Evolutionary conservation across 2,797 vertebrate genomes (phyloP), one percentile per base, ranked within the genome.

Genomic region (Enteromius anoplus): DNA sequence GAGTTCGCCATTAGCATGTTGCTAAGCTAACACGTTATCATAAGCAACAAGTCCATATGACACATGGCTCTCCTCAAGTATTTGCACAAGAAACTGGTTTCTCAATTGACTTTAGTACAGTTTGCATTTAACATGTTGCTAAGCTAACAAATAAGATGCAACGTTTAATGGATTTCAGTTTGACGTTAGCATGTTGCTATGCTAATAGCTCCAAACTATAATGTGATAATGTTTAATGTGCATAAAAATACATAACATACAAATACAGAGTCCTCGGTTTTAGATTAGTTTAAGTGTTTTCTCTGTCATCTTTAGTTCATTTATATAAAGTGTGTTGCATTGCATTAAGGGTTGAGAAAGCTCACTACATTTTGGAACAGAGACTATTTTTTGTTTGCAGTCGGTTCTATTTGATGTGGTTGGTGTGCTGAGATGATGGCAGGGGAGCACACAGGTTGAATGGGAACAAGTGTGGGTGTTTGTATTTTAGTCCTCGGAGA

Each of bases 351-450:
- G 51, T 70, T 12, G 7, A 65, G 58, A 42, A 60, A 65, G 58
- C 70, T 51, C 32, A 73, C 58, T 73, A 73, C n/a, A 32, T 73
- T 73, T 81, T 73, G 29, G 42, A 81, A 65, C 70, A 65, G 40
- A 84, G 81, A 78, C 86, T 82, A 11, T 42, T 42, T 11, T 51
- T 51, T 47, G 32, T 40, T 32, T 40, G 42, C 14, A 49, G 23
- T 9, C 9, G 7, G 51, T 58, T 58, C 19, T 40, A 21, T 47
- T 77, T 75, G 5, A 81, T 55, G 47, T 55, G n/a, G 70, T 81
- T 40, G 73, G 55, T 45, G 32, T 82, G 80, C 86, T 86, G 65
- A 87, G 89, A 87, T 89, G 85, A 69, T 60, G 62, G 73, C 47
- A 70, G 40, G 77, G 65, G 62, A 58, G 29, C 68, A 37, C 40